Base-by-base conservation (phyloP, 2,113 vertebrate genomes). In the Capreolus pygargus region DNA sequence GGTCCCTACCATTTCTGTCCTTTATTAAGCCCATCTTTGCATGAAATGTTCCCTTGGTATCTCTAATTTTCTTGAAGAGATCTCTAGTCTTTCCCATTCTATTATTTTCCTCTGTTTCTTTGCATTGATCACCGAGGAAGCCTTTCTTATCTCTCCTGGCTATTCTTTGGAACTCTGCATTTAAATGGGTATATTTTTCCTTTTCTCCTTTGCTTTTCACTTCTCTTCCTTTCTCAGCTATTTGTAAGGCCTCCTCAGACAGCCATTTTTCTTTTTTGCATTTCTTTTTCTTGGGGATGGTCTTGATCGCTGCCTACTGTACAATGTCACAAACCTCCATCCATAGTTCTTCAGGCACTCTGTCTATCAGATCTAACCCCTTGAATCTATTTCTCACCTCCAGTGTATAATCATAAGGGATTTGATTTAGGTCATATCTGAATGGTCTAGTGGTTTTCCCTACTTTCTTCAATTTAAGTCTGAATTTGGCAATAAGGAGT, bases 281-380 rank as follows among this genome's bases (percentile, higher is more conserved):
- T 70, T 70, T 36, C 64, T 70, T 70, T 70, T 70, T 21, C n/a
- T 21, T 36, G 64, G 9, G n/a, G 64, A 36, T 70, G 10, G 17
- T 70, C n/a, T 70, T 36, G 17, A 70, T 70, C 9, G 2, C 64
- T 36, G 64, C 10, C 9, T 70, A 17, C n/a, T 70, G 4, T 36
- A 70, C n/a, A 36, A 6, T 70, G n/a, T 70, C 64, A 70, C 0
- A 0, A 70, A 36, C 64, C n/a, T 36, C 64, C 0, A 2, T 70
- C 64, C 64, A 70, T 36, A 70, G 9, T 36, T 70, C n/a, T 70
- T 70, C 17, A 70, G 64, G n/a, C 4, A 36, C 19, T 70, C n/a
- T n/a, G 16, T 64, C 30, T 70, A 70, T 70, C n/a, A 70, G 17
- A 21, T 21, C 64, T 70, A 70, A 36, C 36, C n/a, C 64, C 64